Evolutionary conservation across 53 echinoderm and acorn worm species (phyloP).

Genomic region (Pentamera pediparva): DNA sequence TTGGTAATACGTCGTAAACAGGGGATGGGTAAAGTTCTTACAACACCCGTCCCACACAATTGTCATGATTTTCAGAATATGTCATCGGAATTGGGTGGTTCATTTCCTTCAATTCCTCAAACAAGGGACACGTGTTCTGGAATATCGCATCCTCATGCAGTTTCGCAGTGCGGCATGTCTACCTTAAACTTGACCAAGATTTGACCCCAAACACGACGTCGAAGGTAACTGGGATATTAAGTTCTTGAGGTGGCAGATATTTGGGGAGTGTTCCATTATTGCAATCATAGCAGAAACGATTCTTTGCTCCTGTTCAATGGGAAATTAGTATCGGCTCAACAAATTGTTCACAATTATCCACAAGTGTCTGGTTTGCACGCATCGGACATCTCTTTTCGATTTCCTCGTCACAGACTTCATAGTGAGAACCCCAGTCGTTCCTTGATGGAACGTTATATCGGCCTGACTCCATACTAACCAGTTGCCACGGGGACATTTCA

Average conservation of each 20-base stretch:
- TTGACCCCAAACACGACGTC: slow-evolving; percentile 22
- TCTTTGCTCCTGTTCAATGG: background rate
- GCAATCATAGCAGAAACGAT: background rate
- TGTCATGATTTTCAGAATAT: background rate
- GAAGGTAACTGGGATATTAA: slow-evolving; percentile 9
- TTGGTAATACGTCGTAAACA: background rate
- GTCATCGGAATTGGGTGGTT: too few relatives aligned
- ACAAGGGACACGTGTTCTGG: slow-evolving; percentile 16
- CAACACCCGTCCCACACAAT: background rate
- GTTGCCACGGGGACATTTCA: background rate
- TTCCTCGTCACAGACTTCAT: background rate
- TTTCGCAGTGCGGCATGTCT: too few relatives aligned
- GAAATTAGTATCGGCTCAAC: background rate
- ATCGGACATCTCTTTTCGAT: background rate
- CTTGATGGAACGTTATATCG: background rate
- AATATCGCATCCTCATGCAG: too few relatives aligned
- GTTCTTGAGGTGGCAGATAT: too few relatives aligned
- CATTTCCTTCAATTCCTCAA: background rate
- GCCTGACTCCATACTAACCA: background rate
- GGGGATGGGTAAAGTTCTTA: background rate
- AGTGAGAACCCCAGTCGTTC: slow-evolving; percentile 17
- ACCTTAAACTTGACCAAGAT: slow-evolving; percentile 5
- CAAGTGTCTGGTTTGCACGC: background rate
- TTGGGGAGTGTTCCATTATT: background rate
- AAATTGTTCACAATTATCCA: background rate